Evolutionary conservation across 2,888 invertebrate genomes (phyloP), one percentile per base, ranked within the genome.

Genomic region (Drosophila setosimentum): DNA sequence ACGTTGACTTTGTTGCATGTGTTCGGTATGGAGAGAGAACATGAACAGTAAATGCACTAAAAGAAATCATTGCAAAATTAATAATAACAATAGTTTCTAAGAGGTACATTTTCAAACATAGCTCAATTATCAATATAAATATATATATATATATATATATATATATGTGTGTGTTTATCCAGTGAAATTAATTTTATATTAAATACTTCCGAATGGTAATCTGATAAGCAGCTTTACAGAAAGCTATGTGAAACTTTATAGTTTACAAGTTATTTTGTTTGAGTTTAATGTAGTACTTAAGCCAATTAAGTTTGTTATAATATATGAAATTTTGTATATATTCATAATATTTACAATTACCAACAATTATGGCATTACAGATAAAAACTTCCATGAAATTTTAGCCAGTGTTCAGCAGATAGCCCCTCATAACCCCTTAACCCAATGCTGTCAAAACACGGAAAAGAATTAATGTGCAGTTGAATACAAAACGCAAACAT

Each of bases 401-500:
- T 53, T 18, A 48, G 42, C 0, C 78, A 73, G 62, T 40, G 33
- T 42, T 50, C 8, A 53, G 35, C n/a, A 24, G 13, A 1, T 24
- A n/a, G 55, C 33, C 27, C 64, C 58, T 21, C 2, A 53, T 11
- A 1, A 10, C 27, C 37, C n/a, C 24, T n/a, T 42, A 21, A 21
- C 42, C 33, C 27, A 54, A 49, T 61, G 69, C 53, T 60, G 60
- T 40, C 61, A 53, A 49, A 64, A 76, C 62, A 84, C 65, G 74
- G 61, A 85, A 87, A 68, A 61, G 73, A 79, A 79, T 85, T 89
- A 72, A 75, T 87, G 73, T 76, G 76, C 76, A 66, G 51, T 57
- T 32, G 76, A 70, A 73, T 69, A 80, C 68, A 82, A 77, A 85
- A 89, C 72, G 86, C 90, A 85, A 89, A 87, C 88, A 85, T 89